phyloP scores from a whole-genome alignment of 2,113 vertebrate species.

The Melospiza georgiana region DNA sequence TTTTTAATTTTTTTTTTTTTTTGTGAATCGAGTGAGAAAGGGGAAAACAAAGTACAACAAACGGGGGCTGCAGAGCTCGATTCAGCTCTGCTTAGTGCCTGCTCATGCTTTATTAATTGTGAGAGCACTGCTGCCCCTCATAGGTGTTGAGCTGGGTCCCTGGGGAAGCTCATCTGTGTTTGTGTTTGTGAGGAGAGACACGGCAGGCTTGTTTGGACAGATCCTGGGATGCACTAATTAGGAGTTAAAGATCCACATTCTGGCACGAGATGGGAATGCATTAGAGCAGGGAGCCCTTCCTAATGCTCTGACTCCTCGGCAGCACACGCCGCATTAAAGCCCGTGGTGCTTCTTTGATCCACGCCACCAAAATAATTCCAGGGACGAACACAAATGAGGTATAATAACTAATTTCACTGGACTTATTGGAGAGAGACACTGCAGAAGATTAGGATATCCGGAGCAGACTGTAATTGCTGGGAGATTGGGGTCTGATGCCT shows the following conservation, averaged over 20 bases:
- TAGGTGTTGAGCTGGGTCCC: conserved; percentile 38
- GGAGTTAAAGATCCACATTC: conserved; percentile 61
- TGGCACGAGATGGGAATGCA: conserved; percentile 2
- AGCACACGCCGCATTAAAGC: conserved; percentile 41
- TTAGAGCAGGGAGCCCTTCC: conserved; percentile 1
- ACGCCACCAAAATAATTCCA: conserved; percentile 44
- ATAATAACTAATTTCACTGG: conserved; percentile 67
- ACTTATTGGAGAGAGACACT: conserved; percentile 45
- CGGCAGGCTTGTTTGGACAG: conserved; percentile 54
- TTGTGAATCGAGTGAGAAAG: background rate
- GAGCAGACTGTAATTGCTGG: conserved; percentile 44
- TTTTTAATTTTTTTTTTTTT: background rate
- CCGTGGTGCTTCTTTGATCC: conserved; percentile 52
- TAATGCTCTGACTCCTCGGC: conserved; percentile 48
- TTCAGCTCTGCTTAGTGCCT: background rate
- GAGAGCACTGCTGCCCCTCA: background rate
- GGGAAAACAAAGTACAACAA: background rate
- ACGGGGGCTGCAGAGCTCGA: background rate
- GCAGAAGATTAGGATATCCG: conserved; percentile 57
- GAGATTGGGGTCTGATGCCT: conserved; percentile 54
- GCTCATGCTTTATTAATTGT: background rate
- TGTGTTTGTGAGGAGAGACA: conserved; percentile 35
- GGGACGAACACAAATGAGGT: conserved; percentile 53
- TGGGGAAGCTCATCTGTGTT: conserved; percentile 53
- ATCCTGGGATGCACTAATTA: conserved; percentile 61